Conservation (phyloP, 2,888 invertebrate genomes). For the Epinotia brunnichana region DNA sequence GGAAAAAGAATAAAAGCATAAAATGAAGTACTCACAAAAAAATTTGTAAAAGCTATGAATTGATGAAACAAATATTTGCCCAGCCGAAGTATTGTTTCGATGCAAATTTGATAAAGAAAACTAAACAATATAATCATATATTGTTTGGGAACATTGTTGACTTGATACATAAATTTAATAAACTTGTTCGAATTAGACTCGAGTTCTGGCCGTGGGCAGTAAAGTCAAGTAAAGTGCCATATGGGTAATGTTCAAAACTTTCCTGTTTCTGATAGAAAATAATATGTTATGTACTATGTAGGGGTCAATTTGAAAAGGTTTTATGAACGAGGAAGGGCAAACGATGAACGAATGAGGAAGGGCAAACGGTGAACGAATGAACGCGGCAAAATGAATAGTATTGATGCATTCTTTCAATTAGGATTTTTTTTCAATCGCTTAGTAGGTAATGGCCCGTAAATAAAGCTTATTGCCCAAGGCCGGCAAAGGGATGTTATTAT, state of each 20-base stretch:
- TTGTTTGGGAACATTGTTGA: conserved; percentile 16
- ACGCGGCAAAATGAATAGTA: too few relatives aligned
- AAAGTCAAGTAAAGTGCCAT: neutral
- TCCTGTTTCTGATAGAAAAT: neutral
- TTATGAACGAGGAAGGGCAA: too few relatives aligned
- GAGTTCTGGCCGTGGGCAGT: neutral
- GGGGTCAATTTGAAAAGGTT: too few relatives aligned
- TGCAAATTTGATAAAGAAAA: conserved; percentile 10
- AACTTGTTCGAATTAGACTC: neutral
- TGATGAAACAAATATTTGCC: conserved; percentile 14
- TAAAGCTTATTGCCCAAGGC: neutral
- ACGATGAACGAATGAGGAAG: too few relatives aligned
- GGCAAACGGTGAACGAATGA: too few relatives aligned
- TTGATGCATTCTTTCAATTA: neutral
- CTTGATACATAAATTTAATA: neutral
- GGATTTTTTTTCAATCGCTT: too few relatives aligned
- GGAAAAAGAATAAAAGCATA: too few relatives aligned
- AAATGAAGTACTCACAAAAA: too few relatives aligned
- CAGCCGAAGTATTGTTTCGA: neutral
- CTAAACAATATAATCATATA: conserved; percentile 4
- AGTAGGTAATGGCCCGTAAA: too few relatives aligned
- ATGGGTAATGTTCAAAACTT: neutral
- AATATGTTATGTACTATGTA: neutral
- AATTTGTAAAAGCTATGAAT: neutral
- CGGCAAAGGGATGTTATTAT: conserved; percentile 21